A percentile compares a stretch with the other conserved stretches of the same genome.
phyloP scores from a whole-genome alignment of 64 coral and sea anemone species.

The Pocillopora damicornis region DNA sequence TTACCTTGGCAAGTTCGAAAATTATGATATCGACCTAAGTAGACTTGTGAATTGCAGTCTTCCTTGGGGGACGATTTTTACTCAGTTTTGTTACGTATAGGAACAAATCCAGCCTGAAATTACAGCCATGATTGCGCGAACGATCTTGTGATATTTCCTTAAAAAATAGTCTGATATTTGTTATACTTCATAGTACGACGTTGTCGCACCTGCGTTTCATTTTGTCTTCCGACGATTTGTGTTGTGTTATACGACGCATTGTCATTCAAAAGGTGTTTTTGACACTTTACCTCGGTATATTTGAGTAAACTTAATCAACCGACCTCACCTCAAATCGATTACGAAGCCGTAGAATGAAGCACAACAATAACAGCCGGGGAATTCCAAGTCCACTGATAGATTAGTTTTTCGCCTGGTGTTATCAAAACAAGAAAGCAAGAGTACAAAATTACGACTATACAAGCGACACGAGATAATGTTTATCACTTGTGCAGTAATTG shows the following conservation, averaged over 20 bases:
- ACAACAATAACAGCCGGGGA: neutral
- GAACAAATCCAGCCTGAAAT: neutral
- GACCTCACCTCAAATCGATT: neutral
- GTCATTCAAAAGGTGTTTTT: neutral
- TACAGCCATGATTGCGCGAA: neutral
- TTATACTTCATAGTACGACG: neutral
- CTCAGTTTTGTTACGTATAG: neutral
- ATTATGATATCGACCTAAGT: neutral
- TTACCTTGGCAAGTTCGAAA: constrained; percentile 15
- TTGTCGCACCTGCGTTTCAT: constrained; percentile 6
- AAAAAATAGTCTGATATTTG: neutral
- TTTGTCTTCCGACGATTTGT: neutral
- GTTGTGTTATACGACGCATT: neutral
- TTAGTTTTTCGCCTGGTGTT: neutral
- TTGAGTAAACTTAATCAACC: neutral
- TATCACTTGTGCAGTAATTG: neutral
- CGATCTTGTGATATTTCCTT: neutral
- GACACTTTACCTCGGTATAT: neutral
- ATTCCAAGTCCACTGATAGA: neutral
- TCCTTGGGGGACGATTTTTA: neutral
- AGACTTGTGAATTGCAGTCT: neutral
- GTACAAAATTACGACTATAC: neutral
- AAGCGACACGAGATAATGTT: neutral
- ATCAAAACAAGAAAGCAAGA: neutral
- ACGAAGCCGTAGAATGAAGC: neutral